Conservation (phyloP, 2,888 invertebrate species). For the Phaedon cochleariae region DNA sequence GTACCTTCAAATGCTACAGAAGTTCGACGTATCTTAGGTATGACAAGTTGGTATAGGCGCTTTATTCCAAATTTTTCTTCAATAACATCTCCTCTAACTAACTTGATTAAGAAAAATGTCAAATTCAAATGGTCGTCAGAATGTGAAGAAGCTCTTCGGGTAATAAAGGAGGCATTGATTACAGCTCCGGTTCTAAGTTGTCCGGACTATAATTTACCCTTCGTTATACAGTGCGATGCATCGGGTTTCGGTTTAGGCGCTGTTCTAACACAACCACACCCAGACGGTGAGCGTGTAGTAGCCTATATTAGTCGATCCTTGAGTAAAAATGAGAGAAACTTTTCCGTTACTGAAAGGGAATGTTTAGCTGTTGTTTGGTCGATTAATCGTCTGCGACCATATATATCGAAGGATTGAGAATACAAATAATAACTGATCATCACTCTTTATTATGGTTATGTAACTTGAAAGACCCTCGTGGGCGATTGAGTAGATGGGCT, state of each 20-base stretch:
- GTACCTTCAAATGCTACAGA: constrained; percentile 20
- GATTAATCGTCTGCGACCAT: constrained; percentile 28
- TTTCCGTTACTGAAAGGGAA: constrained; percentile 24
- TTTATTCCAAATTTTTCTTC: no score
- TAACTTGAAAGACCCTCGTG: constrained; percentile 29
- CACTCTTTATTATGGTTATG: constrained; percentile 12
- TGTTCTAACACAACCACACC: constrained; percentile 27
- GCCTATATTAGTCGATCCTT: constrained; percentile 27
- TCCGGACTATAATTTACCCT: constrained; percentile 31
- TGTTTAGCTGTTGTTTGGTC: constrained; percentile 28
- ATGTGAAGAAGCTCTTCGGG: constrained; percentile 28
- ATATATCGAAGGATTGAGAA: constrained; percentile 23
- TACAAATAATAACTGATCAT: constrained; percentile 35
- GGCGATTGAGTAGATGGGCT: constrained; percentile 16
- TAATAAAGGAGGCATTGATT: constrained; percentile 26
- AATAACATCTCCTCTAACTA: constrained; percentile 22
- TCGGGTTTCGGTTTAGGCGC: constrained; percentile 33
- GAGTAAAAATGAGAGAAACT: constrained; percentile 29
- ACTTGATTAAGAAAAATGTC: constrained; percentile 27
- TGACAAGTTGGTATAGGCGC: no score
- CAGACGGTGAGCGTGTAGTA: constrained; percentile 29
- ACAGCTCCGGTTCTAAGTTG: constrained; percentile 32
- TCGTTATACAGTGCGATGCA: constrained; percentile 40
- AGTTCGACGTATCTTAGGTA: neutral
- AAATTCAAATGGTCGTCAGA: constrained; percentile 31